These are phyloP conservation scores for Xerus inauris DNA, from an alignment of 2,113 vertebrate species.

Conservation along the genomic window DNA sequence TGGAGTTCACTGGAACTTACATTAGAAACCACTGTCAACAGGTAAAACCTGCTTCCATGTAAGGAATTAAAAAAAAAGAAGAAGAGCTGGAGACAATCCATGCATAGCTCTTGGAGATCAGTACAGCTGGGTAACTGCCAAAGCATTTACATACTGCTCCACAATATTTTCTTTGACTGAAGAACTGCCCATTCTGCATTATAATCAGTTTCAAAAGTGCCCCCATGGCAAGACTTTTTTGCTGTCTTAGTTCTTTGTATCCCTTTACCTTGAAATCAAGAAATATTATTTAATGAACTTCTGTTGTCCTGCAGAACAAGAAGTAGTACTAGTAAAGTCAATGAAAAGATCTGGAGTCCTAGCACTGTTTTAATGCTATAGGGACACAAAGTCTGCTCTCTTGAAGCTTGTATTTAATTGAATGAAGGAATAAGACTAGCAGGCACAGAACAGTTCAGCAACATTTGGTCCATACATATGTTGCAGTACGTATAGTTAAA, in stretches of 20 bases:
- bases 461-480: not conserved
- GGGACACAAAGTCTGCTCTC: not conserved
- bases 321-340: not conserved
- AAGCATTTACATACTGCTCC: not conserved
- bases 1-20: not conserved
- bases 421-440: not conserved
- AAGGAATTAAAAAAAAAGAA: not conserved
- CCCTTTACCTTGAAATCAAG: conserved; percentile 17
- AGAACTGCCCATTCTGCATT: not conserved
- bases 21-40: not conserved
- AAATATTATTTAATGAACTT: not conserved
- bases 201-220: not conserved
- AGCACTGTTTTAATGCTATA: not conserved
- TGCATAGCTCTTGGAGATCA: not conserved
- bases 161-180: not conserved
- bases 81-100: not conserved
- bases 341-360: not conserved
- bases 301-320: conserved; percentile 3
- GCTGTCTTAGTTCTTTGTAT: not conserved
- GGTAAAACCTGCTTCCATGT: not conserved
- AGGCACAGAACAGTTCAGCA: not conserved
- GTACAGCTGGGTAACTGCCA: not conserved
- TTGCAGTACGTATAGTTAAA: not conserved
- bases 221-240: not conserved
- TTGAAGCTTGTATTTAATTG: conserved; percentile 21